A percentile compares a stretch with the other conserved stretches of the same genome.
These are phyloP conservation scores for Acronicta psi DNA, from an alignment of 2,888 invertebrate species.

Conservation along the genomic window DNA sequence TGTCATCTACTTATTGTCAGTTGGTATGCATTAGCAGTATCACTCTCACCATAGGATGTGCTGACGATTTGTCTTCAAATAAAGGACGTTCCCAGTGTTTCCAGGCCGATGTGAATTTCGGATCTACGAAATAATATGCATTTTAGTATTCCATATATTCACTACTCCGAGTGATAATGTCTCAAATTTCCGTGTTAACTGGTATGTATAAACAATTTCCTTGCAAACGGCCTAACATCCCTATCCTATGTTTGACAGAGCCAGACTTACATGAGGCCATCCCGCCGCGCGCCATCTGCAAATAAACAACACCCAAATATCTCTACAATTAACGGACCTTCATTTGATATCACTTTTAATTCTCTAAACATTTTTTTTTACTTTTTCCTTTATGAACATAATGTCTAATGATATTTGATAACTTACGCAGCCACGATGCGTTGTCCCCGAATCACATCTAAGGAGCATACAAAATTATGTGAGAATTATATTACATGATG, in stretches of 20 bases:
- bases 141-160: constrained; percentile 20
- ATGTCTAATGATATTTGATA: constrained; percentile 53
- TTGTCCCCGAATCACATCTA: constrained; percentile 51
- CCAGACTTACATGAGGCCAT: constrained; percentile 52
- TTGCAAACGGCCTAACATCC: constrained; percentile 49
- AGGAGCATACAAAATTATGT: constrained; percentile 43
- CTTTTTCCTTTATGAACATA: constrained; percentile 27
- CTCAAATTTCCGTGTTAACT: neutral
- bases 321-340: constrained; percentile 49
- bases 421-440: constrained; percentile 53
- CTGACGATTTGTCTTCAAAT: constrained; percentile 8
- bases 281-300: constrained; percentile 48
- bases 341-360: constrained; percentile 32
- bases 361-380: constrained; percentile 39
- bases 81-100: constrained; percentile 2
- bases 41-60: constrained; percentile 10
- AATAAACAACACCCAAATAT: constrained; percentile 54
- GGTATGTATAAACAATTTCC: constrained; percentile 14
- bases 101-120: constrained; percentile 7
- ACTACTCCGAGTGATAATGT: constrained; percentile 2
- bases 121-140: constrained; percentile 35
- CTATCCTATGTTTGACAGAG: constrained; percentile 43
- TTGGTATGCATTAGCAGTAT: neutral
- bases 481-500: constrained; percentile 20
- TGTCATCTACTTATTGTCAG: constrained; percentile 4